Evolutionary conservation across 2,888 invertebrate species (phyloP).

Genomic region (Leucophenga maculata): DNA sequence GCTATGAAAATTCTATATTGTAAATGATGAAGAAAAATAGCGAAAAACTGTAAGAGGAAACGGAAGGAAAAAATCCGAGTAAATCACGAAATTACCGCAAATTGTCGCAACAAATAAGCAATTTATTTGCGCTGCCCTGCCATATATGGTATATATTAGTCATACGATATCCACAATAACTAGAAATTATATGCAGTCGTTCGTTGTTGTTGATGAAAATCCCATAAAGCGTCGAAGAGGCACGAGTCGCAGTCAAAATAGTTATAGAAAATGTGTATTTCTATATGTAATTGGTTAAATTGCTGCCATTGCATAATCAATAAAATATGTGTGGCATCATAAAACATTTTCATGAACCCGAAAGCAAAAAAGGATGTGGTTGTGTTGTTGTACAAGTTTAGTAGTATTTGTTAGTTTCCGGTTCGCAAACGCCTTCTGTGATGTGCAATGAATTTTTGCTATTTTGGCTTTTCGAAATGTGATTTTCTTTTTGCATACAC

Average conservation of each 20-base stretch:
- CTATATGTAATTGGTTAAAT: background rate
- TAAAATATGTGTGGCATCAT: constrained; percentile 1
- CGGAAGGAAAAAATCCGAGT: background rate
- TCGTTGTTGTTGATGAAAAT: constrained; percentile 50
- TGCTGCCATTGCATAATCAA: constrained; percentile 16
- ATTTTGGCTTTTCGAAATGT: background rate
- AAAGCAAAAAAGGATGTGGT: background rate
- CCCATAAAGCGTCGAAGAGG: constrained; percentile 54
- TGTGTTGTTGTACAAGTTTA: background rate
- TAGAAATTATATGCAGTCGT: constrained; percentile 20
- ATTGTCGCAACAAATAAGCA: constrained; percentile 65
- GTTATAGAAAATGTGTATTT: background rate
- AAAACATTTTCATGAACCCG: background rate
- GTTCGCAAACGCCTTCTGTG: background rate
- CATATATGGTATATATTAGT: constrained; percentile 40
- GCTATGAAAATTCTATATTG: too few species aligned
- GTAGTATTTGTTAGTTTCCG: too few species aligned
- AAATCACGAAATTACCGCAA: constrained; percentile 64
- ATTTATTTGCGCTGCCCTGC: constrained; percentile 52
- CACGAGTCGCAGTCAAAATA: constrained; percentile 32
- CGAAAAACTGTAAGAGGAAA: background rate
- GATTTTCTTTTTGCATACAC: too few species aligned
- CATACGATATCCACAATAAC: constrained; percentile 35
- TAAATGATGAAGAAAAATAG: background rate
- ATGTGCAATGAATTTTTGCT: background rate